Evolutionary conservation across 2,797 vertebrate species (phyloP).

Genomic region (Luscinia luscinia): DNA sequence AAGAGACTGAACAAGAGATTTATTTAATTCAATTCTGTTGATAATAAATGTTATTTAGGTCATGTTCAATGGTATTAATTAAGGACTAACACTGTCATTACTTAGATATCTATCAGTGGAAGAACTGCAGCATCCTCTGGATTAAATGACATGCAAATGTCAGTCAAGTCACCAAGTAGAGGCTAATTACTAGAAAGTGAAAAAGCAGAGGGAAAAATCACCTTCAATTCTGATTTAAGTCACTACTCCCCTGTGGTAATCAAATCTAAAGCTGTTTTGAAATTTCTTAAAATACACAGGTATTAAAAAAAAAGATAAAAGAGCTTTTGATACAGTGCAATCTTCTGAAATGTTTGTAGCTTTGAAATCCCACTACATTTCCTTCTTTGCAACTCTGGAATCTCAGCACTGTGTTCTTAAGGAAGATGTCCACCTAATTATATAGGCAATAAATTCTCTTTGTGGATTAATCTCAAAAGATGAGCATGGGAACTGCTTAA

Average conservation of each 20-base stretch:
- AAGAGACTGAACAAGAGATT: neutral
- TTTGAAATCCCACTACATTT: neutral
- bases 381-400: neutral
- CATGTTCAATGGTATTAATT: neutral
- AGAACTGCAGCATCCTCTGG: neutral
- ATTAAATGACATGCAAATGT: neutral
- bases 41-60: neutral
- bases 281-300: neutral
- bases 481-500: fast-evolving
- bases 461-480: neutral
- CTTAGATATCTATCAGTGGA: neutral
- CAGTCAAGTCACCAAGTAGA: neutral
- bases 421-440: neutral
- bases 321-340: neutral
- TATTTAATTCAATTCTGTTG: neutral
- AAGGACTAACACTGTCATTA: neutral
- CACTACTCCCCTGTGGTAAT: neutral
- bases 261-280: neutral
- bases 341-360: neutral
- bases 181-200: neutral
- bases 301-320: neutral
- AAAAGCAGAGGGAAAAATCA: neutral
- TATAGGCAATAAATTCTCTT: neutral
- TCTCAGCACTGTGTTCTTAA: neutral
- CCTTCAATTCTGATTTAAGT: neutral